Conservation (phyloP, 2,113 vertebrate species). For the Epinephelus moara region DNA sequence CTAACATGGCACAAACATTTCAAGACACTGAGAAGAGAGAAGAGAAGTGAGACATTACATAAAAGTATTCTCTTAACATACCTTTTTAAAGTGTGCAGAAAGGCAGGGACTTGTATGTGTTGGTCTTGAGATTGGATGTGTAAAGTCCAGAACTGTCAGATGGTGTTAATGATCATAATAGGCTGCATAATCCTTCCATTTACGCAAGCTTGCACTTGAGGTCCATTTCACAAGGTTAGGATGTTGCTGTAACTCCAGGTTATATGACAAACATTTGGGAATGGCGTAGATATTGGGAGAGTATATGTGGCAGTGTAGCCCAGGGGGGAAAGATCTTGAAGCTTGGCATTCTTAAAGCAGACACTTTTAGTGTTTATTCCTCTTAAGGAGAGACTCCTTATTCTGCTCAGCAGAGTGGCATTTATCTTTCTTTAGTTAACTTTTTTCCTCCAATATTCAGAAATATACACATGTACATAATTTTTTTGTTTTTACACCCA, state of each 20-base stretch:
- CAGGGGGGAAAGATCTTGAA: slow-evolving; percentile 67
- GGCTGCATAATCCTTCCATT: not conserved
- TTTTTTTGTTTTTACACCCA: slow-evolving; percentile 55
- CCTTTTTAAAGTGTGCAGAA: slow-evolving; percentile 38
- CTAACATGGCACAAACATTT: not conserved
- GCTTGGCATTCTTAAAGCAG: slow-evolving; percentile 60
- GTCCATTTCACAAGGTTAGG: not conserved
- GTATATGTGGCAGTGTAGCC: slow-evolving; percentile 46
- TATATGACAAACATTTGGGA: not conserved
- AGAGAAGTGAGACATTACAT: not conserved
- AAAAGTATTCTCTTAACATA: not conserved
- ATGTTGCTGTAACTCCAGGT: slow-evolving; percentile 36
- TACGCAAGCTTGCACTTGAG: not conserved
- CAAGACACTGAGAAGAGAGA: not conserved
- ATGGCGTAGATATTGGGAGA: slow-evolving; percentile 14
- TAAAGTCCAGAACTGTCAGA: slow-evolving; percentile 32
- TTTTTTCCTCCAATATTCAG: slow-evolving; percentile 32
- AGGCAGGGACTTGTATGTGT: slow-evolving; percentile 43
- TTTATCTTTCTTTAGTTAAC: slow-evolving; percentile 42
- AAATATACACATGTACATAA: slow-evolving; percentile 69
- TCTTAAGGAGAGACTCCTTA: slow-evolving; percentile 61
- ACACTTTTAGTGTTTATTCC: slow-evolving; percentile 47
- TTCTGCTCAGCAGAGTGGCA: slow-evolving; percentile 86
- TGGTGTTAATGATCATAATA: slow-evolving; percentile 16
- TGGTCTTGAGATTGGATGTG: slow-evolving; percentile 41